These are phyloP conservation scores for Phymastichus coffea DNA, from an alignment of 1,140 invertebrate species.

Conservation along the genomic window DNA sequence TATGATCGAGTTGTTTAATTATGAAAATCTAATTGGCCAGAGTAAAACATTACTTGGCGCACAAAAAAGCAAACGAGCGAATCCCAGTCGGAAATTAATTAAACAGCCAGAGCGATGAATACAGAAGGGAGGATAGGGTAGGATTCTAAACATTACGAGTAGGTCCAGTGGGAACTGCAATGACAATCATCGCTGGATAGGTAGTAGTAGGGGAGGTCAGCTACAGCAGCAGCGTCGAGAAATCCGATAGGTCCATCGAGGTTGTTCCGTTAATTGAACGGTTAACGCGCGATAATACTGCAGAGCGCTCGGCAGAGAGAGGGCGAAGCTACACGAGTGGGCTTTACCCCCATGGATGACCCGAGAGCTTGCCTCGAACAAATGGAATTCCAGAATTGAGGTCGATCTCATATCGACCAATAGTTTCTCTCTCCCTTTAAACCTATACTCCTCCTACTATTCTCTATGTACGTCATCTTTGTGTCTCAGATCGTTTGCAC, in stretches of 20 bases:
- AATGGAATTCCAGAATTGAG: conserved; percentile 18
- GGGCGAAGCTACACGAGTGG: not conserved
- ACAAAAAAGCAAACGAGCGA: no score
- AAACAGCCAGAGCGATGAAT: no score
- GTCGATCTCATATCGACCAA: conserved; percentile 15
- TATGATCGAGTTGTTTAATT: no score
- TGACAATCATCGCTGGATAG: conserved; percentile 13
- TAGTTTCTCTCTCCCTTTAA: not conserved
- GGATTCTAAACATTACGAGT: conserved; percentile 5
- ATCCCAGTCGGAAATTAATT: conserved; percentile 9
- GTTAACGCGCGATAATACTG: conserved; percentile 22
- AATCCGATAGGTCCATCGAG: conserved; percentile 25
- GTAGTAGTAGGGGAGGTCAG: no score
- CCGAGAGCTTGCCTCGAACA: not conserved
- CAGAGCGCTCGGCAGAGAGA: not conserved
- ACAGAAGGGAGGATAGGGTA: not conserved
- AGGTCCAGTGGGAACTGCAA: no score
- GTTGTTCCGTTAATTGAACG: conserved; percentile 30
- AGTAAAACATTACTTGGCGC: no score
- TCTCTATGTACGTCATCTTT: not conserved
- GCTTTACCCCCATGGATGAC: not conserved
- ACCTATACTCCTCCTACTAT: not conserved
- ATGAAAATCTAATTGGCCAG: no score
- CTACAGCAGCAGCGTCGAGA: conserved; percentile 23
- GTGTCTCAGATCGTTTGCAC: not conserved